phyloP scores from a whole-genome alignment of 2,113 vertebrate species.

The Corvus hawaiiensis region DNA sequence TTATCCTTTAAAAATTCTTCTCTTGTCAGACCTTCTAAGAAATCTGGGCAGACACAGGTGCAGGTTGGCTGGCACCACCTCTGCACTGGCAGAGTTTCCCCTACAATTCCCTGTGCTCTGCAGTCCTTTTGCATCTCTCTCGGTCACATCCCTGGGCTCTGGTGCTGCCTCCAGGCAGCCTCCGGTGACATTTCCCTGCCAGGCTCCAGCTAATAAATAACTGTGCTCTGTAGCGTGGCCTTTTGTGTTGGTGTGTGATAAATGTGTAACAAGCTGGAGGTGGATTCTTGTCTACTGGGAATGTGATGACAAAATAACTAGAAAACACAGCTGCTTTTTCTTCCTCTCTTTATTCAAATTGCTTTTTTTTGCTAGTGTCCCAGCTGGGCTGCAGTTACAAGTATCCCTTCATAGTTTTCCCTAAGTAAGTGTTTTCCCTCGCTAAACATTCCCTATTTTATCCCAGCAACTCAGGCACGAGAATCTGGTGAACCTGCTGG shows the following conservation, averaged over 20 bases:
- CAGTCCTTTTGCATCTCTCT: not conserved
- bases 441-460: not conserved
- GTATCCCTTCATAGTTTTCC: not conserved
- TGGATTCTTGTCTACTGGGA: not conserved
- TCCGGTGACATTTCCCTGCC: not conserved
- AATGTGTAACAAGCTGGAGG: not conserved
- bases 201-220: not conserved
- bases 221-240: not conserved
- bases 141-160: not conserved
- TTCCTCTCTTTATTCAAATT: not conserved
- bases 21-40: not conserved
- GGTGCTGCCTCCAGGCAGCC: not conserved
- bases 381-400: not conserved
- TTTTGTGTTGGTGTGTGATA: not conserved
- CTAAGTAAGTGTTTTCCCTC: not conserved
- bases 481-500: constrained; percentile 88
- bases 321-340: not conserved
- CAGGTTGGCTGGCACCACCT: not conserved
- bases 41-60: not conserved
- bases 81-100: not conserved
- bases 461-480: constrained; percentile 87
- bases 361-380: not conserved
- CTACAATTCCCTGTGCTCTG: not conserved
- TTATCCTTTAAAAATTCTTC: not conserved
- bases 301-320: rapidly evolving